Conservation (phyloP, 1,140 invertebrate species). For the Calycopis cecrops region DNA sequence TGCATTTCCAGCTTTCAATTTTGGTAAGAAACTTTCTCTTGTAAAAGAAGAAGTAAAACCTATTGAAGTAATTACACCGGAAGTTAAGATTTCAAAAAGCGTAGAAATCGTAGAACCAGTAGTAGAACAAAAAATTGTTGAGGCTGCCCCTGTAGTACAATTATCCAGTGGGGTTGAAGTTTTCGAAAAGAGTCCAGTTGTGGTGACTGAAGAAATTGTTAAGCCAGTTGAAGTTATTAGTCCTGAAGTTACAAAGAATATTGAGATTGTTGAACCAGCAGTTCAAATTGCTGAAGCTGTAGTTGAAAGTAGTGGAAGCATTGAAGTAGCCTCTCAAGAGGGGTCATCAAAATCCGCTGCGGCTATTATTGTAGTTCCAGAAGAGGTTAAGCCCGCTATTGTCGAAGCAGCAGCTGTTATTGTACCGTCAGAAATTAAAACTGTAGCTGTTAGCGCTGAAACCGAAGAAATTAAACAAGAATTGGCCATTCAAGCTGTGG, state of each 20-base stretch:
- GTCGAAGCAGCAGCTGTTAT: not conserved
- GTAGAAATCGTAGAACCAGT: too few relatives aligned
- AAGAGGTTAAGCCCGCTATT: not conserved
- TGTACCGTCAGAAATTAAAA: not conserved
- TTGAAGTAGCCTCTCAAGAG: not conserved
- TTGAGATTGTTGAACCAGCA: too few relatives aligned
- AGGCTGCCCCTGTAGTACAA: too few relatives aligned
- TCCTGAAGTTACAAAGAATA: too few relatives aligned
- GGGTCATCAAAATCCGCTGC: not conserved
- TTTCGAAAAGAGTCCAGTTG: too few relatives aligned
- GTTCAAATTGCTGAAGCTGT: not conserved
- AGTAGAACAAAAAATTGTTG: too few relatives aligned
- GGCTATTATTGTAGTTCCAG: not conserved
- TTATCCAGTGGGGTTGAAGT: too few relatives aligned
- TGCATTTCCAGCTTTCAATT: not conserved
- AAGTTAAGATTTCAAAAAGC: not conserved
- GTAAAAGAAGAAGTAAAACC: conserved; percentile 3
- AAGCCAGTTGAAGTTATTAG: too few relatives aligned
- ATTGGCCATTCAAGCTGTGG: not conserved
- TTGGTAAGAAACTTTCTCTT: not conserved
- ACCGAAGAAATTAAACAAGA: too few relatives aligned
- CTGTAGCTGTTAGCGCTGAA: not conserved
- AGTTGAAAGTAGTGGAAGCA: not conserved
- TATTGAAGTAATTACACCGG: not conserved
- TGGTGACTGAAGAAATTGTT: too few relatives aligned